Conservation (phyloP, 2,113 vertebrate species). For the Calyptomena viridis region DNA sequence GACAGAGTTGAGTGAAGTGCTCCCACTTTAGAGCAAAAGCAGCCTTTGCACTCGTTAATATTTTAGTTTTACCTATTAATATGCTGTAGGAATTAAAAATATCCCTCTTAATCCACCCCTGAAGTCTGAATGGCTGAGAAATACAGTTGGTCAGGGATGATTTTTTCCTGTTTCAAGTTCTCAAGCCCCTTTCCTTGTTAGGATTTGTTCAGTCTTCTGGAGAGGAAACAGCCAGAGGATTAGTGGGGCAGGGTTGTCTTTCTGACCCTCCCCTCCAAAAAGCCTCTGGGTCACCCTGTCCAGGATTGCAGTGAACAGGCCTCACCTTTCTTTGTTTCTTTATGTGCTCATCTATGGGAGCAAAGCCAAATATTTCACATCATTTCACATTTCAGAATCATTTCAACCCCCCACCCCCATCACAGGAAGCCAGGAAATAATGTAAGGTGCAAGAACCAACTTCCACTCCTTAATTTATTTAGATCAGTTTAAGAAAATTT, state of each 20-base stretch:
- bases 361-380: neutral
- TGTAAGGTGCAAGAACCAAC: neutral
- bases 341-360: neutral
- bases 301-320: neutral
- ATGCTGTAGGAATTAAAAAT: neutral
- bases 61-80: neutral
- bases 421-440: neutral
- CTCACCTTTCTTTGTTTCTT: neutral
- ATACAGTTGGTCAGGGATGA: neutral
- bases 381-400: neutral
- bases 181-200: neutral
- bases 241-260: neutral
- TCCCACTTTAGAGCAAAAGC: neutral
- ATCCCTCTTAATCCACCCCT: neutral
- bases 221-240: neutral
- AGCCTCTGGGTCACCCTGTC: neutral
- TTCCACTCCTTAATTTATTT: slow-evolving; percentile 29
- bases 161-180: neutral
- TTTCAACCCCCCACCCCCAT: neutral
- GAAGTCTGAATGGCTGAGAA: neutral
- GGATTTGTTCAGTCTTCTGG: neutral
- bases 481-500: neutral
- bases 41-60: neutral
- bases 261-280: neutral
- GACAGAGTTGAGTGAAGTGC: neutral